These are phyloP conservation scores for Monopterus albus DNA, from an alignment of 2,113 vertebrate genomes.

Conservation along the genomic window DNA sequence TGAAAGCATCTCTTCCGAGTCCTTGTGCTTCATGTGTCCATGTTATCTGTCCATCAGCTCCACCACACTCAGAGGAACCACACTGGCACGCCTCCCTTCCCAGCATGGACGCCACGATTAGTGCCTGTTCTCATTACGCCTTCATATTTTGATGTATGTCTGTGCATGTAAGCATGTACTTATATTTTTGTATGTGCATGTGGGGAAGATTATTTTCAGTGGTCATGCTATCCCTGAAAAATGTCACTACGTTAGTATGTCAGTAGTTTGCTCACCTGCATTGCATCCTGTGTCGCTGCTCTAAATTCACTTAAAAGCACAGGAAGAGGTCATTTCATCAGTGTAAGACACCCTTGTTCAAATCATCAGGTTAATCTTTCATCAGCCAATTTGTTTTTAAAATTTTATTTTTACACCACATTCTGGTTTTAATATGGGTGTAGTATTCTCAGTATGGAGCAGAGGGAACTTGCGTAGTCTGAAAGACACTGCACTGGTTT, in stretches of 20 bases:
- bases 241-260: conserved; percentile 20
- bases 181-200: conserved; percentile 63
- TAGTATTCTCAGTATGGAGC: not conserved
- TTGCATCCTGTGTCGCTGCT: conserved; percentile 3
- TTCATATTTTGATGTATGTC: conserved; percentile 57
- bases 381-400: too few relatives aligned
- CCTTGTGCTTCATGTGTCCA: conserved; percentile 86
- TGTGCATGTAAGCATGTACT: too few relatives aligned
- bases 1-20: conserved; percentile 86
- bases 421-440: too few relatives aligned
- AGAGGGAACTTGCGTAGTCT: not conserved
- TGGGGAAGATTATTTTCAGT: conserved; percentile 10
- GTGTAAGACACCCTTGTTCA: not conserved
- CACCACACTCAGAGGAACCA: conserved; percentile 65
- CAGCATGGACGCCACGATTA: conserved; percentile 73
- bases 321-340: not conserved
- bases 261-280: not conserved
- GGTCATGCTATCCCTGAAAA: conserved; percentile 31
- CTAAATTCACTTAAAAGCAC: not conserved
- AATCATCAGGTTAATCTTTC: too few relatives aligned
- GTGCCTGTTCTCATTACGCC: conserved; percentile 64
- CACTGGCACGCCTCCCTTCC: conserved; percentile 30
- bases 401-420: too few relatives aligned
- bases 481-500: conserved; percentile 36
- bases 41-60: conserved; percentile 83